Conservation (phyloP, 2,888 invertebrate genomes). For the Nephrotoma guestfalica region DNA sequence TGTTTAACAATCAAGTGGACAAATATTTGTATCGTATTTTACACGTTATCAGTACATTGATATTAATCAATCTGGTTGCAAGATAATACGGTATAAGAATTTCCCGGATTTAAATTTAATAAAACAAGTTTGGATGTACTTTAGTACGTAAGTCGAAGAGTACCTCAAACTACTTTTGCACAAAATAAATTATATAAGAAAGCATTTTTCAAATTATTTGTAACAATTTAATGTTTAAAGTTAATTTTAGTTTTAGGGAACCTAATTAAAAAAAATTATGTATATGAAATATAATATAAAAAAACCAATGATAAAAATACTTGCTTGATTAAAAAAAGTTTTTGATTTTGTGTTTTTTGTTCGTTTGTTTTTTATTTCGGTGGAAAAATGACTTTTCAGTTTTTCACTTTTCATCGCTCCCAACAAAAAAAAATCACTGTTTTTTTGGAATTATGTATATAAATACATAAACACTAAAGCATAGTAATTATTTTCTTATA, state of each 20-base stretch:
- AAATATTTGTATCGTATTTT: too few species aligned
- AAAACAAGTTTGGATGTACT: not conserved
- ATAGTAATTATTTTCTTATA: not conserved
- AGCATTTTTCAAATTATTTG: not conserved
- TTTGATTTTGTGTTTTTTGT: slow-evolving; percentile 3
- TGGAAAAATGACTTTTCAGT: not conserved
- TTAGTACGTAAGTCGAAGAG: not conserved
- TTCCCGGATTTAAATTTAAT: too few species aligned
- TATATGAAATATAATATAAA: not conserved
- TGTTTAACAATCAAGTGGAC: too few species aligned
- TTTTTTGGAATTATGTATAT: not conserved
- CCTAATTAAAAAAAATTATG: not conserved
- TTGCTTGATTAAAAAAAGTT: slow-evolving; percentile 1
- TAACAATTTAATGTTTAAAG: not conserved
- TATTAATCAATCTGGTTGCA: too few species aligned
- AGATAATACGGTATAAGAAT: too few species aligned
- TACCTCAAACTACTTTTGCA: not conserved
- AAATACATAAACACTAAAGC: not conserved
- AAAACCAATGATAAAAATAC: slow-evolving; percentile 4
- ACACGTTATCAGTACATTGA: too few species aligned
- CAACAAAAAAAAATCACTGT: not conserved
- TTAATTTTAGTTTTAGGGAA: not conserved
- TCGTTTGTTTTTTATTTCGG: not conserved
- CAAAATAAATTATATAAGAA: not conserved
- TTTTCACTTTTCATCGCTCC: not conserved